These are phyloP conservation scores for Drosophila acutilabella DNA, from an alignment of 2,888 invertebrate species.

Conservation along the genomic window DNA sequence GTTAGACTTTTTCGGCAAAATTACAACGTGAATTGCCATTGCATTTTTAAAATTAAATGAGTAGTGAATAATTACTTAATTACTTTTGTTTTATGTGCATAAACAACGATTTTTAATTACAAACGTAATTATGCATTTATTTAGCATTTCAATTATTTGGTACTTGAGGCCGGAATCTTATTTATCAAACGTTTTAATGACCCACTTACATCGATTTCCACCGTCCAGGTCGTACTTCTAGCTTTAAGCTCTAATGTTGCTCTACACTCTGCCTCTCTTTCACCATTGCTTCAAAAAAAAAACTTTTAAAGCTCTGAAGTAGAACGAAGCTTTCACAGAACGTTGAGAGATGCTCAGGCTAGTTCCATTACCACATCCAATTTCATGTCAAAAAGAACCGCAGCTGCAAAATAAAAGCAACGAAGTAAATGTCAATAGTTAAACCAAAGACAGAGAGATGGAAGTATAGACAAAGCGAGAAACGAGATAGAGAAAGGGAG, in stretches of 20 bases:
- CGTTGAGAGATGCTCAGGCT: constrained; percentile 1
- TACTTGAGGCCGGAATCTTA: constrained; percentile 5
- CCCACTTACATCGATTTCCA: constrained; percentile 5
- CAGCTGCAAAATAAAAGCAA: constrained; percentile 45
- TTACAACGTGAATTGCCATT: no score
- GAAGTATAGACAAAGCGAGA: not conserved
- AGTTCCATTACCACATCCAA: constrained; percentile 20
- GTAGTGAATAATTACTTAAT: constrained; percentile 1
- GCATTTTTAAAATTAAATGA: no score
- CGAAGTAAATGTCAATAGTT: constrained; percentile 71
- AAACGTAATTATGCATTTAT: not conserved
- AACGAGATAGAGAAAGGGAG: not conserved
- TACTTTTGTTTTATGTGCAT: not conserved
- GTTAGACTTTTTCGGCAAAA: not conserved
- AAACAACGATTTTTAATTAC: not conserved
- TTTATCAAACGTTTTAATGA: constrained; percentile 13
- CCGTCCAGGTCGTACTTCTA: not conserved
- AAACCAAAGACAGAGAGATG: constrained; percentile 5
- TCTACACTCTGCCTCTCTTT: not conserved
- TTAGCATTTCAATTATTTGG: constrained; percentile 13
- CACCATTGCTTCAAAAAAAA: no score
- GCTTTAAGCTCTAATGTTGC: not conserved
- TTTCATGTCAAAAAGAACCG: constrained; percentile 41
- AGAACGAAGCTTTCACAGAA: not conserved
- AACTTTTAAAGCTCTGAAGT: not conserved